phyloP scores from a whole-genome alignment of 2,113 vertebrate genomes.

The Gila orcuttii region DNA sequence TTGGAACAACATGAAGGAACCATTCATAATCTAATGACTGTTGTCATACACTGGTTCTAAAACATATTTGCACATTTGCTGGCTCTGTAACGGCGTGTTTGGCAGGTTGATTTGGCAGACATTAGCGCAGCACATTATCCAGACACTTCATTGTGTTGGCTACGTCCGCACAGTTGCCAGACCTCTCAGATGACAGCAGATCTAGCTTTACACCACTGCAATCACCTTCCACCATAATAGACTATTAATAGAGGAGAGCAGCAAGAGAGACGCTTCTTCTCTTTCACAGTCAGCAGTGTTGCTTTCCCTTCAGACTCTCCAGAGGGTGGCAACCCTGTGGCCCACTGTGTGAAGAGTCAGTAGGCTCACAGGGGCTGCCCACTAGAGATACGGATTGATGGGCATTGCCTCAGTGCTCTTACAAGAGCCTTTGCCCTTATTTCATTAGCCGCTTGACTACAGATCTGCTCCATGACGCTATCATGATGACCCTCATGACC shows the following conservation, averaged over 20 bases:
- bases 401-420: slow-evolving; percentile 6
- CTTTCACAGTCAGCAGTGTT: slow-evolving; percentile 55
- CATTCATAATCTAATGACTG: not conserved
- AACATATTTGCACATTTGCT: not conserved
- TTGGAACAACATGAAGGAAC: not conserved
- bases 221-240: slow-evolving; percentile 71
- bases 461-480: not conserved
- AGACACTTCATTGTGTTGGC: slow-evolving; percentile 42
- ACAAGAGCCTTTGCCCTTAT: slow-evolving; percentile 31
- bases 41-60: not conserved
- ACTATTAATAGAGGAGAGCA: slow-evolving; percentile 69
- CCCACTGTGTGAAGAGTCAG: not conserved
- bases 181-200: slow-evolving; percentile 64
- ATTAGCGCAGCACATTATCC: slow-evolving; percentile 40
- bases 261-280: slow-evolving; percentile 51
- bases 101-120: slow-evolving; percentile 26
- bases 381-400: not conserved
- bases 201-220: slow-evolving; percentile 65
- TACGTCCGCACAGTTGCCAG: slow-evolving; percentile 42
- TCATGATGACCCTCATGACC: slow-evolving; percentile 31
- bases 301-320: slow-evolving; percentile 17
- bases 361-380: not conserved
- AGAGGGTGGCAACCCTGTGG: not conserved
- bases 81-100: not conserved
- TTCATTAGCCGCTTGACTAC: slow-evolving; percentile 4